phyloP scores from a whole-genome alignment of 2,113 vertebrate species.

The Proterorhinus semilunaris region DNA sequence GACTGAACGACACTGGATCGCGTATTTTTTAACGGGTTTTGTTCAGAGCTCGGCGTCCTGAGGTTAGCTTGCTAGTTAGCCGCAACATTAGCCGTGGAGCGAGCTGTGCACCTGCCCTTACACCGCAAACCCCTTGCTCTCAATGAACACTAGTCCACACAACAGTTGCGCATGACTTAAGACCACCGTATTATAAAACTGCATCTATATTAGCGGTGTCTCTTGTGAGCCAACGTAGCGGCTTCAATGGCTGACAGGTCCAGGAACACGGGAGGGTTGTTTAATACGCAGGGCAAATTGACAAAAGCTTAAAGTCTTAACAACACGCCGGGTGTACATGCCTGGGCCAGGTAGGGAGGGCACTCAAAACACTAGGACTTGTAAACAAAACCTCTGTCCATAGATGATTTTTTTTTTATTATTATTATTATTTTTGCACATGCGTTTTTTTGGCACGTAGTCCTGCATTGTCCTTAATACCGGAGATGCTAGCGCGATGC shows the following conservation, averaged over 20 bases:
- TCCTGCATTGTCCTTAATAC: constrained; percentile 36
- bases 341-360: constrained; percentile 11
- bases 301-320: constrained; percentile 52
- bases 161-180: not conserved
- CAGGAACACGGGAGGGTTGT: constrained; percentile 23
- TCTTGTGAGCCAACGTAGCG: constrained; percentile 15
- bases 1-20: not conserved
- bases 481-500: constrained; percentile 27
- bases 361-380: not conserved
- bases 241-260: constrained; percentile 50
- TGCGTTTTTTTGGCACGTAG: constrained; percentile 22
- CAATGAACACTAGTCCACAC: not conserved
- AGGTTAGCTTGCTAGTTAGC: constrained; percentile 49
- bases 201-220: not conserved
- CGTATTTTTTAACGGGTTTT: constrained; percentile 40
- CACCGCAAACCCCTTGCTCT: not conserved
- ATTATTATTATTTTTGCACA: not conserved
- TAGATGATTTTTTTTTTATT: constrained; percentile 1
- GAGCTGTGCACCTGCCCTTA: constrained; percentile 1
- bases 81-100: constrained; percentile 45
- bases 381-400: not conserved
- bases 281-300: constrained; percentile 44
- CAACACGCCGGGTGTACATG: constrained; percentile 31
- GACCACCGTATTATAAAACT: no score
- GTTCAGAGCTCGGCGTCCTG: constrained; percentile 26